Conservation (phyloP, 2,888 invertebrate species). For the Celastrina argiolus region DNA sequence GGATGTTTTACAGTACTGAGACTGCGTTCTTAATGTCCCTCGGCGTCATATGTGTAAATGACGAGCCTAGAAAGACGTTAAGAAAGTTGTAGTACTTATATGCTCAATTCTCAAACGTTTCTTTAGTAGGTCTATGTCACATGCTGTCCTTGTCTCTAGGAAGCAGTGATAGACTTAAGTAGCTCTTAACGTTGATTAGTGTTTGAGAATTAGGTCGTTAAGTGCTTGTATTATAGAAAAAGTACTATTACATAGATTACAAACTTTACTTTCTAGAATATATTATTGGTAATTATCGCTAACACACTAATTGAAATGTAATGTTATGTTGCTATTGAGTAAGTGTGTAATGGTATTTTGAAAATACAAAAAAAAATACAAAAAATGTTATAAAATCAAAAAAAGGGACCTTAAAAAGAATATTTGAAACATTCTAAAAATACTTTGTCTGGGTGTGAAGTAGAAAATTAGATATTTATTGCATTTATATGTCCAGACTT, state of each 20-base stretch:
- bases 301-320: not conserved
- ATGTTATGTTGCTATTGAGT: not conserved
- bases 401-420: not conserved
- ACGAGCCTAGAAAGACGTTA: no score
- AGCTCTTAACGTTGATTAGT: no score
- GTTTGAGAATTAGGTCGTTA: no score
- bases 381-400: not conserved
- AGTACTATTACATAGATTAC: no score
- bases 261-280: not conserved
- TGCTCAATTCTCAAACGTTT: no score
- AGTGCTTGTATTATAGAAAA: no score
- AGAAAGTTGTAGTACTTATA: no score
- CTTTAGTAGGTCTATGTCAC: no score
- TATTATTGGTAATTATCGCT: not conserved
- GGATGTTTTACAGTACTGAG: no score
- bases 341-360: not conserved
- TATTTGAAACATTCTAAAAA: not conserved
- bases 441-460: not conserved
- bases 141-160: no score
- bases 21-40: not conserved
- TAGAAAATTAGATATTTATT: not conserved
- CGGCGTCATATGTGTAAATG: no score
- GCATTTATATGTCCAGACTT: constrained; percentile 5
- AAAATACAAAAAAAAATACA: not conserved
- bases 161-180: no score